These are phyloP conservation scores for Plectropomus leopardus DNA, from an alignment of 2,113 vertebrate species.

Conservation along the genomic window DNA sequence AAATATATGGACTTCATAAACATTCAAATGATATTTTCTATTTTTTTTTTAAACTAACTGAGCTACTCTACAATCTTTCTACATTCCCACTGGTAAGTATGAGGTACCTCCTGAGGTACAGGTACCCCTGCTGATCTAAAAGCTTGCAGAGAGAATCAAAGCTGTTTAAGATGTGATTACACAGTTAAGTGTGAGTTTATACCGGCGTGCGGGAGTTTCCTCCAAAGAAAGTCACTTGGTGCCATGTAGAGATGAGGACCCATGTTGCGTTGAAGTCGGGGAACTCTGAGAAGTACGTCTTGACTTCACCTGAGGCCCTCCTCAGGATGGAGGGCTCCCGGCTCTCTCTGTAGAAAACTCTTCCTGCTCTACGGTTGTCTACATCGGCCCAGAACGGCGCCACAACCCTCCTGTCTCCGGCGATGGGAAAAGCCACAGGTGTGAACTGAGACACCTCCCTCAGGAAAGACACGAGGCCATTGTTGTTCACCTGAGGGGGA, in stretches of 20 bases:
- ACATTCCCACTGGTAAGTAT: background rate
- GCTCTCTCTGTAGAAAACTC: slow-evolving; percentile 93
- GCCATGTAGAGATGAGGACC: slow-evolving; percentile 95
- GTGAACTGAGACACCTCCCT: slow-evolving; percentile 98
- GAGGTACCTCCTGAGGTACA: too few species aligned
- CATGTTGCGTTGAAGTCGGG: slow-evolving; percentile 89
- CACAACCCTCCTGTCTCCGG: slow-evolving; percentile 94
- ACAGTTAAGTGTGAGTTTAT: slow-evolving; percentile 45
- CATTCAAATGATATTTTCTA: too few species aligned
- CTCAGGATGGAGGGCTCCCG: slow-evolving; percentile 84
- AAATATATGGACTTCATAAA: too few species aligned
- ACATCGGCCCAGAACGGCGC: slow-evolving; percentile 98
- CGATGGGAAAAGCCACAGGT: slow-evolving; percentile 96
- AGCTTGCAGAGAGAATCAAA: background rate
- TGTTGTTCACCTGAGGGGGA: slow-evolving; percentile 95
- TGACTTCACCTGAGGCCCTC: slow-evolving; percentile 88
- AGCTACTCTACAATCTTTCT: background rate
- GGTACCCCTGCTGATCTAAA: background rate
- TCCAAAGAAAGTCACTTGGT: slow-evolving; percentile 96
- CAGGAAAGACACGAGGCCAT: slow-evolving; percentile 96
- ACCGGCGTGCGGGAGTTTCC: slow-evolving; percentile 92
- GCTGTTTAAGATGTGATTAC: background rate
- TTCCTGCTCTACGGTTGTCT: slow-evolving; percentile 92
- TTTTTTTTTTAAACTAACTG: too few species aligned
- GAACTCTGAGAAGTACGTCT: slow-evolving; percentile 91